These are phyloP conservation scores for Synchiropus splendidus DNA, from an alignment of 2,113 vertebrate genomes.

Conservation along the genomic window DNA sequence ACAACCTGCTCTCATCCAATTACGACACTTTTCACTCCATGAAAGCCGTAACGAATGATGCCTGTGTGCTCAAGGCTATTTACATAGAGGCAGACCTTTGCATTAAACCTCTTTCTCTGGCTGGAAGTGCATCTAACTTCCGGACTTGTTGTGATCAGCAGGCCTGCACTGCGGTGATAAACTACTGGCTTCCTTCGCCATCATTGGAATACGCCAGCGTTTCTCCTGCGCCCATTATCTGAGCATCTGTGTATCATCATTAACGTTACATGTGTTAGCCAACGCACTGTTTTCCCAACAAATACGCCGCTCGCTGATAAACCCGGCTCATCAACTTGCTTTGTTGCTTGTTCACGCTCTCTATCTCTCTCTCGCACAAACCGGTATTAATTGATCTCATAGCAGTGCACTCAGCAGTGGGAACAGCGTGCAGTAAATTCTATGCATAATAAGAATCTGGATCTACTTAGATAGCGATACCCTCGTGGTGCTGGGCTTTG, in stretches of 20 bases:
- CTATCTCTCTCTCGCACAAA: conserved; percentile 33
- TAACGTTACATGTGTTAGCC: conserved; percentile 56
- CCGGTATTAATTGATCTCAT: conserved; percentile 46
- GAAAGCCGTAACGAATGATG: conserved; percentile 16
- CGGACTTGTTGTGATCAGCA: conserved; percentile 14
- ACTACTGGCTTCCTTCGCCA: conserved; percentile 30
- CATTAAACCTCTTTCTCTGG: too few relatives aligned
- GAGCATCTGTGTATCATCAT: conserved; percentile 64
- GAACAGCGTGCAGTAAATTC: conserved; percentile 31
- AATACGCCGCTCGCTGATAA: conserved; percentile 55
- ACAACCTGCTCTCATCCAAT: conserved; percentile 55
- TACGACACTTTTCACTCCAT: conserved; percentile 41
- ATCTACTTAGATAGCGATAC: conserved; percentile 13
- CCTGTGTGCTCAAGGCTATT: conserved; percentile 26
- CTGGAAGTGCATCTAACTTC: too few relatives aligned
- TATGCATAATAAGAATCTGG: conserved; percentile 21
- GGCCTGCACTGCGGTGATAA: conserved; percentile 29
- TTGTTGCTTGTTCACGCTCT: conserved; percentile 19
- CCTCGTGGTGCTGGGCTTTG: conserved; percentile 10
- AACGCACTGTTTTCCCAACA: conserved; percentile 52
- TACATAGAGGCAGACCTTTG: conserved; percentile 11
- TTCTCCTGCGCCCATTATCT: conserved; percentile 36
- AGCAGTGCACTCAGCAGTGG: conserved; percentile 17
- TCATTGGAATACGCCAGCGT: conserved; percentile 45
- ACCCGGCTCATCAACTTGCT: conserved; percentile 49